Conservation (phyloP, 2,797 vertebrate species). For the Melanotaenia trifasciata region DNA sequence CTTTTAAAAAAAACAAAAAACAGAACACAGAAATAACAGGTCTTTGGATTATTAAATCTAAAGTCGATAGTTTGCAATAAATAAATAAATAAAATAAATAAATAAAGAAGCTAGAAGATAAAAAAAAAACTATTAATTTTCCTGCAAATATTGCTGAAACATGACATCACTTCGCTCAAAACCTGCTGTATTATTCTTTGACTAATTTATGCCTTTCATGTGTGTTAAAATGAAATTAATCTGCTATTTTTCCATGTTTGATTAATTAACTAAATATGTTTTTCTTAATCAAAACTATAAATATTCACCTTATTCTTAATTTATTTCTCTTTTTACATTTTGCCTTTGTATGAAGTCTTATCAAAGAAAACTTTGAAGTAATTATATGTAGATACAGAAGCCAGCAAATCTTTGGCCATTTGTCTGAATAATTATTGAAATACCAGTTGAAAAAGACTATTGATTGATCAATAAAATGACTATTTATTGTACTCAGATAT, state of each 20-base stretch:
- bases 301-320: neutral
- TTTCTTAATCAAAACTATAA: neutral
- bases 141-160: neutral
- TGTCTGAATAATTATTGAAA: neutral
- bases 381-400: neutral
- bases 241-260: no score
- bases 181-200: no score
- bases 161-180: no score
- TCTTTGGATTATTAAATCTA: neutral
- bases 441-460: neutral
- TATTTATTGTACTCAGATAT: no score
- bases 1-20: neutral
- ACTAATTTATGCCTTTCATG: no score
- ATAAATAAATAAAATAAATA: neutral
- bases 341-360: neutral
- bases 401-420: neutral
- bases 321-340: no score
- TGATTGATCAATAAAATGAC: neutral
- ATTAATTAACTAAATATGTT: no score
- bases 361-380: neutral
- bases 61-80: neutral
- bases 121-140: neutral
- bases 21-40: no score
- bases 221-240: no score
- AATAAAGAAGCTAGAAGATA: neutral